Conservation (phyloP, 2,888 invertebrate genomes). For the Adelphocoris suturalis region DNA sequence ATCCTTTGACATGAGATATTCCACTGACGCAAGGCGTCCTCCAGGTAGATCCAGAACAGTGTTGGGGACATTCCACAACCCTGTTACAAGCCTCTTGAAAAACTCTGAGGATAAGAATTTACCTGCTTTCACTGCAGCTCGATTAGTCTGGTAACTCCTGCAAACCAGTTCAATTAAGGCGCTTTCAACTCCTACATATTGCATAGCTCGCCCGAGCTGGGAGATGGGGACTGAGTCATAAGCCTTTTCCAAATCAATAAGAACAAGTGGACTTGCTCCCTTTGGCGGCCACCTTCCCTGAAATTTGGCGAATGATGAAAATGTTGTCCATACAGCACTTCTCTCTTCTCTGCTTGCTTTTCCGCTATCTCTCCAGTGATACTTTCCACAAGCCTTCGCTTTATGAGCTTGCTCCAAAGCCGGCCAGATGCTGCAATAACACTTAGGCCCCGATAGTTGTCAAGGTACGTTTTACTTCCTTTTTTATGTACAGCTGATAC, state of each 20-base stretch:
- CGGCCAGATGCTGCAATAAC: not conserved
- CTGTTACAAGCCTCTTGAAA: not conserved
- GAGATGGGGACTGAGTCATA: not conserved
- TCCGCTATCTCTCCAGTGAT: not conserved
- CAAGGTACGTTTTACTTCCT: not conserved
- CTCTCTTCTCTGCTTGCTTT: not conserved
- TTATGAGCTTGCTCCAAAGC: slow-evolving; percentile 15
- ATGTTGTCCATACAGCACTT: slow-evolving; percentile 25
- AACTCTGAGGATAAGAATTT: not conserved
- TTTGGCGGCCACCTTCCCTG: not conserved
- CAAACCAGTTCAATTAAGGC: not conserved
- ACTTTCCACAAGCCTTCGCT: not conserved
- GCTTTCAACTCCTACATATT: not conserved
- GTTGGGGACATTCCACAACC: slow-evolving; percentile 3
- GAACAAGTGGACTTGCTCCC: not conserved
- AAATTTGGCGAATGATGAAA: not conserved
- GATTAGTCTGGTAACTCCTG: not conserved
- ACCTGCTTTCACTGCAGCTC: not conserved
- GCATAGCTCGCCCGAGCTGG: not conserved
- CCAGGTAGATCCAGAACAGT: not conserved
- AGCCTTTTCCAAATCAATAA: not conserved
- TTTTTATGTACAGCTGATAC: slow-evolving; percentile 17
- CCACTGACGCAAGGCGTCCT: not conserved
- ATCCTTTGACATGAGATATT: not conserved
- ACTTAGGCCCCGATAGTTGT: not conserved